These are phyloP conservation scores for Papilio helenus DNA, from an alignment of 1,140 invertebrate genomes.

Conservation along the genomic window DNA sequence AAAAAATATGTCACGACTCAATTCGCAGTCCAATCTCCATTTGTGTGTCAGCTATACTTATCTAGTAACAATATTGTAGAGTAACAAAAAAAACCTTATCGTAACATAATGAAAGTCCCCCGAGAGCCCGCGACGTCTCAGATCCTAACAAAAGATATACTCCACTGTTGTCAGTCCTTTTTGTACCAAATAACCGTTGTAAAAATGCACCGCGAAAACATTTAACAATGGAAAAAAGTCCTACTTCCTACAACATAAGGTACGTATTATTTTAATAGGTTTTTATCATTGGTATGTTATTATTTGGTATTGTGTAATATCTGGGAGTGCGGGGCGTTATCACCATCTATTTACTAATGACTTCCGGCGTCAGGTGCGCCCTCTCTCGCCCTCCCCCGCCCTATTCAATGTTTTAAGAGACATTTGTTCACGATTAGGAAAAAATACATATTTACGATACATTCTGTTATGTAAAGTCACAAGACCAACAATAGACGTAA, in stretches of 20 bases:
- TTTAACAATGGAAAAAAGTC: neutral
- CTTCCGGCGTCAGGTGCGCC: slow-evolving; percentile 78
- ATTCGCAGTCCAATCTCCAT: slow-evolving; percentile 27
- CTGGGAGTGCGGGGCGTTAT: slow-evolving; percentile 72
- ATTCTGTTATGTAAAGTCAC: neutral
- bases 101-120: slow-evolving; percentile 65
- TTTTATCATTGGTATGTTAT: slow-evolving; percentile 21
- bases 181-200: slow-evolving; percentile 59
- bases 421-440: slow-evolving; percentile 44
- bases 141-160: slow-evolving; percentile 76
- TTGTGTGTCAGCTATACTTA: slow-evolving; percentile 48
- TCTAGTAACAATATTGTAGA: slow-evolving; percentile 54
- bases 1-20: slow-evolving; percentile 1
- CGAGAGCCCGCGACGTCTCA: slow-evolving; percentile 56
- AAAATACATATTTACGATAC: slow-evolving; percentile 31
- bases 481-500: no score
- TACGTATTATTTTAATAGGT: neutral
- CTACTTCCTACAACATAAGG: neutral
- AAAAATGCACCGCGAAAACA: slow-evolving; percentile 28
- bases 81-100: slow-evolving; percentile 52
- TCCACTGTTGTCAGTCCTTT: slow-evolving; percentile 71
- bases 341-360: slow-evolving; percentile 82
- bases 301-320: slow-evolving; percentile 66
- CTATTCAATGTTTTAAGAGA: slow-evolving; percentile 60
- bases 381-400: slow-evolving; percentile 48